Percentiles rank a stretch among this genome's conserved stretches.
Evolutionary conservation across 2,113 vertebrate species (phyloP).

Genomic region (Nymphicus hollandicus): DNA sequence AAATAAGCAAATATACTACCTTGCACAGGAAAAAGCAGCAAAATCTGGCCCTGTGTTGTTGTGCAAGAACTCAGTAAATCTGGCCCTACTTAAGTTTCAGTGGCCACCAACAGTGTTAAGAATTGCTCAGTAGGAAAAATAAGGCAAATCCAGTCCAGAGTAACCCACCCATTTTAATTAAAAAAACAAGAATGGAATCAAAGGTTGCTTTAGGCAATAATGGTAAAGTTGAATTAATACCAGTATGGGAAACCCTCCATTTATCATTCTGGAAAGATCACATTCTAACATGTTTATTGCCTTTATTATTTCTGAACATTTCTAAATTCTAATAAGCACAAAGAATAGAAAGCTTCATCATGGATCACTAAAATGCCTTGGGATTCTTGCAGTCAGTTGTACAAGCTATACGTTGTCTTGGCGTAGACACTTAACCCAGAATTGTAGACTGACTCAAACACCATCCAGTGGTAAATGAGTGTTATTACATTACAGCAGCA

Average conservation of each 20-base stretch:
- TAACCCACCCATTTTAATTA: slow-evolving; percentile 19
- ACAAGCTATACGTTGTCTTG: background rate
- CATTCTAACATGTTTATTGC: background rate
- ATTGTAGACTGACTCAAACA: slow-evolving; percentile 39
- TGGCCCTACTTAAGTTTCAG: slow-evolving; percentile 39
- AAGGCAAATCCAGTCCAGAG: slow-evolving; percentile 10
- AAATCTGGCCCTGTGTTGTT: background rate
- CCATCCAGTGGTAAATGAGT: slow-evolving; percentile 48
- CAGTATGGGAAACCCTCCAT: background rate
- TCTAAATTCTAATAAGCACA: background rate
- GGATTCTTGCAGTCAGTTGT: background rate
- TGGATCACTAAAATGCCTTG: background rate
- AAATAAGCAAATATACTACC: background rate
- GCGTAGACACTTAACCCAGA: background rate
- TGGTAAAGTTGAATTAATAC: slow-evolving; percentile 6
- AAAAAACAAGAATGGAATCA: slow-evolving; percentile 20
- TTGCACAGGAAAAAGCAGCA: background rate
- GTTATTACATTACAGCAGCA: slow-evolving; percentile 22
- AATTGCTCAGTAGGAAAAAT: slow-evolving; percentile 25
- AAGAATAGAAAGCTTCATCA: background rate
- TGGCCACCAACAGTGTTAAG: slow-evolving; percentile 40
- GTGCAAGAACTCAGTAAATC: slow-evolving; percentile 14
- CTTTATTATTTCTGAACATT: slow-evolving; percentile 8
- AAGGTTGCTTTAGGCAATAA: slow-evolving; percentile 22
- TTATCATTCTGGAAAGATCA: background rate